A percentile compares a stretch with the other conserved stretches of the same genome.
These are phyloP conservation scores for Artemisiospiza belli DNA, from an alignment of 2,113 vertebrate species.

Conservation along the genomic window DNA sequence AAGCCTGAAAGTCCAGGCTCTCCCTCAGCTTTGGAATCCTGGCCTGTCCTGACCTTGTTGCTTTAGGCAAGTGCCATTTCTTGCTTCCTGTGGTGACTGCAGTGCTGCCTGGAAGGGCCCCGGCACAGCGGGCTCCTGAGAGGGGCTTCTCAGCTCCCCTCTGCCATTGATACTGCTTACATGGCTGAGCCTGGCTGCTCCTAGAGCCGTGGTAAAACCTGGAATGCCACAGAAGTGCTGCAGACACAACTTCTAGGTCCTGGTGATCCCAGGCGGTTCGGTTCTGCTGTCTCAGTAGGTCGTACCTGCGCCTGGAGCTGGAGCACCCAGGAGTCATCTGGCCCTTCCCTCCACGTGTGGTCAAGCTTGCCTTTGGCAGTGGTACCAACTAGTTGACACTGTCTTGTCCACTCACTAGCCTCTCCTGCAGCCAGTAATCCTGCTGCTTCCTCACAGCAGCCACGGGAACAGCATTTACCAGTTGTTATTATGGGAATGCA, in stretches of 20 bases:
- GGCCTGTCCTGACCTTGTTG: background rate
- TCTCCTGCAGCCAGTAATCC: background rate
- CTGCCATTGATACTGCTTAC: background rate
- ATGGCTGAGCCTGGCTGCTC: background rate
- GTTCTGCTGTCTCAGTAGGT: background rate
- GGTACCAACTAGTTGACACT: background rate
- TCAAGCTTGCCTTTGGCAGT: background rate
- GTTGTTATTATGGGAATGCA: conserved; percentile 8
- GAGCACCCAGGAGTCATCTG: background rate
- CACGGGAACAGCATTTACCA: background rate
- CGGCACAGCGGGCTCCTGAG: background rate
- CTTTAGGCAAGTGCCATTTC: background rate
- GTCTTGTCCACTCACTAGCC: background rate
- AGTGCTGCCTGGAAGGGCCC: background rate
- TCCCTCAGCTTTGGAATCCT: conserved; percentile 3
- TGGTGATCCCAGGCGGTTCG: background rate
- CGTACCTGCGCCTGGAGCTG: background rate
- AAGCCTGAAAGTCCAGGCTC: conserved; percentile 11
- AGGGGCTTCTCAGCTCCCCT: background rate
- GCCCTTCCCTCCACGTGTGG: background rate
- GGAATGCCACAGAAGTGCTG: background rate
- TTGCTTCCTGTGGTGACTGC: conserved; percentile 8
- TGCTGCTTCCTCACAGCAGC: background rate
- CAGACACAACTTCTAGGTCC: background rate
- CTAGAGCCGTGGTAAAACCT: background rate